A percentile compares a stretch with the other conserved stretches of the same genome.
phyloP scores from a whole-genome alignment of 2,797 vertebrate species.

The Danionella dracula region DNA sequence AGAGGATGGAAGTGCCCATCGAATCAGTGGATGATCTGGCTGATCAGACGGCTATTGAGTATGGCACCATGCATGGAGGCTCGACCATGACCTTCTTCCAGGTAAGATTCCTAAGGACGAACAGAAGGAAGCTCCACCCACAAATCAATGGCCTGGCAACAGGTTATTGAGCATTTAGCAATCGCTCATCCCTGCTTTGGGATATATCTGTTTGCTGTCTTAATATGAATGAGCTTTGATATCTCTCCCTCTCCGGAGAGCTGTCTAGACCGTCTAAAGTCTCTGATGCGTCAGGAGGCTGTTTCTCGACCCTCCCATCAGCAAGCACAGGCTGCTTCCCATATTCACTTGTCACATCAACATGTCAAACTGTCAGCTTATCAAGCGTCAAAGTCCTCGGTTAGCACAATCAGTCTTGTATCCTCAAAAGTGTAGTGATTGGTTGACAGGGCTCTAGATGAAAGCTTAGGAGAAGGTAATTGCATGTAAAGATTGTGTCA shows the following conservation, averaged over 20 bases:
- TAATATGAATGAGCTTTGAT: slow-evolving; percentile 25
- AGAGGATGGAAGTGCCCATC: slow-evolving; percentile 97
- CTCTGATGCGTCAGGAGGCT: slow-evolving; percentile 2
- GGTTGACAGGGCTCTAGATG: background rate
- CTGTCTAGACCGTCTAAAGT: slow-evolving; percentile 29
- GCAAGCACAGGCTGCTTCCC: slow-evolving; percentile 21
- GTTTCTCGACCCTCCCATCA: slow-evolving; percentile 33
- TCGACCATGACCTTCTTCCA: slow-evolving; percentile 99
- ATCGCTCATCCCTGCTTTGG: slow-evolving; percentile 39
- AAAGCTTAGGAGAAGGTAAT: background rate
- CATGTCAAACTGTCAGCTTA: slow-evolving; percentile 15
- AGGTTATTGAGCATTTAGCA: slow-evolving; percentile 40
- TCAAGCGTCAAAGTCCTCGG: slow-evolving; percentile 20
- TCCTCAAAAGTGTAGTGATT: slow-evolving; percentile 11
- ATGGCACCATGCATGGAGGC: slow-evolving; percentile 95
- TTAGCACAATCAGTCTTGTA: slow-evolving; percentile 15
- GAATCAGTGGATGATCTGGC: slow-evolving; percentile 96
- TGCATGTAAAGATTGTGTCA: background rate
- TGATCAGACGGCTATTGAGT: slow-evolving; percentile 96
- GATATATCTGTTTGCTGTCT: slow-evolving; percentile 29
- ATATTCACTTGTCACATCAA: slow-evolving; percentile 24
- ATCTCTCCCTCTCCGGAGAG: slow-evolving; percentile 24
- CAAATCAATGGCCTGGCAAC: slow-evolving; percentile 36
- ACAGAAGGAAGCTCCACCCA: background rate
- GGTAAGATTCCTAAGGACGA: slow-evolving; percentile 60